Evolutionary conservation across 1,140 invertebrate species (phyloP), one percentile per base, ranked within the genome.

Genomic region (Drosophila aff.): DNA sequence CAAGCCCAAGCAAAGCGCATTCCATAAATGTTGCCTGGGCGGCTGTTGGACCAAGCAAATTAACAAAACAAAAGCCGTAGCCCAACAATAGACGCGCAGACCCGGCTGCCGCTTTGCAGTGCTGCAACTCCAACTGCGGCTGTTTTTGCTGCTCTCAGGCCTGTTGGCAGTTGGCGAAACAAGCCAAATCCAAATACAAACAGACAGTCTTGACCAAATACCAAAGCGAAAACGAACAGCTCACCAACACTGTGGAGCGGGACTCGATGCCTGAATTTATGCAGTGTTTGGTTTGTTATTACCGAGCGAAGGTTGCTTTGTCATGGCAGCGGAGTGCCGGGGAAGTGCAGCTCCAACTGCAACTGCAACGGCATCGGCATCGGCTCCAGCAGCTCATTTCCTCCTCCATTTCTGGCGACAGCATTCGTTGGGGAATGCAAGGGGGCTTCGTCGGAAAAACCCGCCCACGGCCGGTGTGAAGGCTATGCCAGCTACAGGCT

Each of bases 221-320:
- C 69, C 84, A 87, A 90, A 90, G 85, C 81, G 81, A 90, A 68
- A 90, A 31, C 79, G 49, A 68, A 90, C 65, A 83, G 71, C 82
- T 58, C 49, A 71, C 59, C 59, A 59, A 26, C 44, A 31, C 40
- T 66, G 53, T 63, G 53, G 28, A 31, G 36, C 43, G 66, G 57
- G 36, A 11, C 84, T 81, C 81, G 67, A 85, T 85, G 77, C 83
- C 83, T 79, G 85, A 90, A 89, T 89, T 89, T 89, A 89, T 89
- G 85, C 85, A 90, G 85, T 90, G 85, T 82, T 85, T 90, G 78
- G 81, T 85, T 89, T 91, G 82, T 84, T 89, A 89, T 89, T 89
- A 81, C 81, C 63, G 55, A 55, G 59, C 60, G 52, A 71, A 57
- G 76, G 76, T 52, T 46, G 74, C 64, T 68, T 18, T 44, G 62